Base-by-base conservation (phyloP, 2,888 invertebrate species). In the Acleris emargana region DNA sequence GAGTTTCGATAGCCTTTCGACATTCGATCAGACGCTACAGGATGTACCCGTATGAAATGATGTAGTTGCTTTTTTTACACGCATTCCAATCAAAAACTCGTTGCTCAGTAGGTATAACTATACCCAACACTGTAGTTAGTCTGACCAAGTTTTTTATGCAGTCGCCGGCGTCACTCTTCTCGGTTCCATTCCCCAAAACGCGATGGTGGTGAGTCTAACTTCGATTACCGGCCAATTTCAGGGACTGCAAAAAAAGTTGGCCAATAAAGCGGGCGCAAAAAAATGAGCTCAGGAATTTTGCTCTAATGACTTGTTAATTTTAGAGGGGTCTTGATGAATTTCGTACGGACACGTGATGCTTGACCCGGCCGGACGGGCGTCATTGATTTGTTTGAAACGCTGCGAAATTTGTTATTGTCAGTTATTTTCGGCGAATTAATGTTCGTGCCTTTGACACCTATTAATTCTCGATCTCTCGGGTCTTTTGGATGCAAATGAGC, bases 1-100 rank as follows among this genome's bases (percentile, higher is more conserved):
- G 55, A 38, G 38, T 61, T 66, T 66, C 60, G 66, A 66, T 55
- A 61, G 47, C 60, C 17, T 66, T 66, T 61, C 51, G 66, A 66
- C 55, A 32, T 54, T 51, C 57, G 66, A 57, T 61, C 67, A 25
- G 62, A 51, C 63, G 67, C 49, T 57, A 82, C 86, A 87, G 86
- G 86, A 89, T 89, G 80, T 79, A 77, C 74, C 72, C 75, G 76
- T 76, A 76, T 76, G 72, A 77, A 78, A 77, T 75, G 76, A 82
- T 78, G 80, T 81, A 79, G 78, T 80, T 80, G 80, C 76, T 74
- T 72, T 91, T 91, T 92, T 91, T 92, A 83, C 81, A 78, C 84
- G 87, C 83, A 92, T 91, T 91, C 91, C 88, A 71, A 78, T 80
- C 85, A 84, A 88, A 89, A 90, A 90, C 84, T 84, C 79, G 83